phyloP scores from a whole-genome alignment of 35 echinoderm and acorn worm species.

The Heliocidaris tuberculata region DNA sequence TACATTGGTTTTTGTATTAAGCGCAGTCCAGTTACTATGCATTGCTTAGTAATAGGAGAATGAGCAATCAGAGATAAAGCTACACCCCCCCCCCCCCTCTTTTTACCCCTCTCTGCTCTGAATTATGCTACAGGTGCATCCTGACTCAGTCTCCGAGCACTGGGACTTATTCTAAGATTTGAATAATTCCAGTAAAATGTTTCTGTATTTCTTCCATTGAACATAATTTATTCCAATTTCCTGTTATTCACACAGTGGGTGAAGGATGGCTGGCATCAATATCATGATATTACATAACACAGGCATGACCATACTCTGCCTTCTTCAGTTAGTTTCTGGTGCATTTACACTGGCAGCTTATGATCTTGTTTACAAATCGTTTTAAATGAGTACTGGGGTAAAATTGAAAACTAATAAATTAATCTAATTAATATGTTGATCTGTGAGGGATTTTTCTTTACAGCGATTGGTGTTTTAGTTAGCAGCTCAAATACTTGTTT shows the following conservation, averaged over 20 bases:
- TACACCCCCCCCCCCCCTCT: not conserved
- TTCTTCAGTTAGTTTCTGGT: not conserved
- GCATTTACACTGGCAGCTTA: not conserved
- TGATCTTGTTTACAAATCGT: not conserved
- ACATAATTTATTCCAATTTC: constrained; percentile 5
- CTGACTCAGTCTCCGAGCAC: not conserved
- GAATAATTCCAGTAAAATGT: not conserved
- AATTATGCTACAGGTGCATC: not conserved
- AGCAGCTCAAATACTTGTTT: too few species aligned
- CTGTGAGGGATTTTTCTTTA: too few species aligned
- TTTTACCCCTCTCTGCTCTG: not conserved
- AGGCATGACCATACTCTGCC: not conserved
- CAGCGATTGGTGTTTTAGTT: too few species aligned
- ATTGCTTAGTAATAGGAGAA: too few species aligned
- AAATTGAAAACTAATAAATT: not conserved
- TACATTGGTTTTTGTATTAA: too few species aligned
- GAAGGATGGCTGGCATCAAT: not conserved
- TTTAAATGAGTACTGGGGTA: not conserved
- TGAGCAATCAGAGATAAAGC: too few species aligned
- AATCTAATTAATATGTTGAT: not conserved
- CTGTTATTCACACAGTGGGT: not conserved
- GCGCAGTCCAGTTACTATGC: too few species aligned
- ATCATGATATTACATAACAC: not conserved
- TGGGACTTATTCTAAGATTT: not conserved
- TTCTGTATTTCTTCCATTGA: not conserved